A percentile compares a stretch with the other conserved stretches of the same genome.
phyloP scores from a whole-genome alignment of 2,888 invertebrate species.

The Brenthis daphne region DNA sequence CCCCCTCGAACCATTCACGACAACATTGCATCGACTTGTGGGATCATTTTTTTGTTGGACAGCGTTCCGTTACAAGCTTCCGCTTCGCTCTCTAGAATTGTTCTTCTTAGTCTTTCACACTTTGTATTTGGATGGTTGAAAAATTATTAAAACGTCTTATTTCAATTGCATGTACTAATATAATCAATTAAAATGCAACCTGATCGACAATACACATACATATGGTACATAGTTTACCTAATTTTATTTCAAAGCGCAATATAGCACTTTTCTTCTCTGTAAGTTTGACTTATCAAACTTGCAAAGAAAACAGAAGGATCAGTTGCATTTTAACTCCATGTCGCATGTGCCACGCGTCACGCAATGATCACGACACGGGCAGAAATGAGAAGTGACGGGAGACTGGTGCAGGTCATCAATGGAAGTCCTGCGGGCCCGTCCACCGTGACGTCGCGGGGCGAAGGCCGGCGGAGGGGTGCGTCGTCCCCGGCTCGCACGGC shows the following conservation, averaged over 20 bases:
- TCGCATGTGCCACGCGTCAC: constrained; percentile 37
- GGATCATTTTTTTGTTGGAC: constrained; percentile 39
- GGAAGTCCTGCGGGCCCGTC: constrained; percentile 57
- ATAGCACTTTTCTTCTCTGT: background rate
- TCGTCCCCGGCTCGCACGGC: constrained; percentile 80
- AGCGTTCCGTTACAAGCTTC: constrained; percentile 40
- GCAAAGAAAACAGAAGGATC: background rate
- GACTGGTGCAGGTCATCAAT: constrained; percentile 69
- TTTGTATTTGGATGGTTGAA: constrained; percentile 3
- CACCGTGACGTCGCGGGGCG: constrained; percentile 48
- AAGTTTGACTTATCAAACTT: constrained; percentile 12
- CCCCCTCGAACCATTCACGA: constrained; percentile 37
- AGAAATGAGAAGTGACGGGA: constrained; percentile 33
- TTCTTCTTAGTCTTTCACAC: constrained; percentile 28
- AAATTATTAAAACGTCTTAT: background rate
- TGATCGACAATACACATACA: constrained; percentile 1
- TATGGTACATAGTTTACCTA: too few relatives aligned
- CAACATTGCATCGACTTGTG: constrained; percentile 38
- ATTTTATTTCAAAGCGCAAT: background rate
- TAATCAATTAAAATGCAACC: constrained; percentile 17
- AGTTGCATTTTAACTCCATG: constrained; percentile 20
- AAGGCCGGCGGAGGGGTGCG: constrained; percentile 70
- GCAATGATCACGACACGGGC: constrained; percentile 33
- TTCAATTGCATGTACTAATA: constrained; percentile 19
- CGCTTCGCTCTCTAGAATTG: constrained; percentile 32